Percentiles rank a stretch among this genome's conserved stretches.
Evolutionary conservation across 2,113 vertebrate genomes (phyloP).

Genomic region (Otocyon megalotis): DNA sequence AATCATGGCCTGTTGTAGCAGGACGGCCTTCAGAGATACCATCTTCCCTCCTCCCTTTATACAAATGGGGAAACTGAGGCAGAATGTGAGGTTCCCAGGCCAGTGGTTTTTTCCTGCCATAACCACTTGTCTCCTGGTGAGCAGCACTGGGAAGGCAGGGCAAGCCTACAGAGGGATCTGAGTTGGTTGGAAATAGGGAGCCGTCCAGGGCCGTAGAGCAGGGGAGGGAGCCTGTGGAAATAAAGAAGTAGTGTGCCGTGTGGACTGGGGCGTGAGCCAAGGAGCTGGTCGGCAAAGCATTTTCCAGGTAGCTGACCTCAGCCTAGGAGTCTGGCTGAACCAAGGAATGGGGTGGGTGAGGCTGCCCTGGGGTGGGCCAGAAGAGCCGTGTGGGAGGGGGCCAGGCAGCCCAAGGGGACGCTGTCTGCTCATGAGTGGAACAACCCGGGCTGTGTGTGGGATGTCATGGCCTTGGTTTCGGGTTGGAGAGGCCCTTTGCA

Average conservation of each 20-base stretch:
- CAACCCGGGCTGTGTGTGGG: background rate
- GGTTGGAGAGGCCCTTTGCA: conserved; percentile 77
- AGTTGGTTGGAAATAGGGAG: background rate
- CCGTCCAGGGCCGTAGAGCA: background rate
- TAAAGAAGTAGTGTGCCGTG: background rate
- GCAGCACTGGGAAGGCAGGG: background rate
- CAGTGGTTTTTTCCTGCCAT: too few species aligned
- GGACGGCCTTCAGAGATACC: background rate
- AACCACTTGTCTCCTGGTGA: background rate
- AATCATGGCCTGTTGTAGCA: background rate
- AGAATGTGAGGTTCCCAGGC: too few species aligned
- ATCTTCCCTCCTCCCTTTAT: background rate
- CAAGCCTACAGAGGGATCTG: background rate
- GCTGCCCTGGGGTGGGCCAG: background rate
- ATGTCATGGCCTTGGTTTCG: rapidly evolving
- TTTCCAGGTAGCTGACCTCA: background rate
- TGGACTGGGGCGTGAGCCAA: background rate
- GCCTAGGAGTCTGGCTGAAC: background rate
- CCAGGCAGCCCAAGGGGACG: rapidly evolving
- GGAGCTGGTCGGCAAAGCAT: background rate
- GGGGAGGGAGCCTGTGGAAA: background rate
- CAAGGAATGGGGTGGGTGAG: background rate
- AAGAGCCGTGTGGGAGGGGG: background rate
- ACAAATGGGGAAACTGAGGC: background rate
- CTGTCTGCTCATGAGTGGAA: background rate